phyloP scores from a whole-genome alignment of 2,888 invertebrate species.

The Acrobasis consociella region DNA sequence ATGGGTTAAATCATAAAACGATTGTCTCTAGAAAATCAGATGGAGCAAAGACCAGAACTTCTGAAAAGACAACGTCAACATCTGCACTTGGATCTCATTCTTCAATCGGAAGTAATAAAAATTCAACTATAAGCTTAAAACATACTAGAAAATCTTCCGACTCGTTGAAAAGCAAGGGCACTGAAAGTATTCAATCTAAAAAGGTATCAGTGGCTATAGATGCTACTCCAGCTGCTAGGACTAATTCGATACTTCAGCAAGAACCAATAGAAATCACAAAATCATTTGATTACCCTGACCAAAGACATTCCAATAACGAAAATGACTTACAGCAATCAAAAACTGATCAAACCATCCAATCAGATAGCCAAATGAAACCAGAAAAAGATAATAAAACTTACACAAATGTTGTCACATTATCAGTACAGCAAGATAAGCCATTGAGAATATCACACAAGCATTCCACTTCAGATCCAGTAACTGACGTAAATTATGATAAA shows the following conservation, averaged over 20 bases:
- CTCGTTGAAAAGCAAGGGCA: conserved; percentile 69
- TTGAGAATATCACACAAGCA: conserved; percentile 85
- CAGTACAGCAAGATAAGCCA: conserved; percentile 55
- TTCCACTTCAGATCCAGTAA: conserved; percentile 87
- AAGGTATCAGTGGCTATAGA: conserved; percentile 91
- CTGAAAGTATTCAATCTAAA: conserved; percentile 78
- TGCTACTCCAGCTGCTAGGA: conserved; percentile 89
- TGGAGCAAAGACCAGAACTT: conserved; percentile 57
- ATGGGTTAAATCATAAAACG: conserved; percentile 44
- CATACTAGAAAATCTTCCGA: conserved; percentile 68
- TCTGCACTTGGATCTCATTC: conserved; percentile 75
- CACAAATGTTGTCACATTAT: conserved; percentile 67
- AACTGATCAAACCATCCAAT: conserved; percentile 66
- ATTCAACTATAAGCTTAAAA: conserved; percentile 51
- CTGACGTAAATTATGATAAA: conserved; percentile 79
- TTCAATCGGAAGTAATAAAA: conserved; percentile 65
- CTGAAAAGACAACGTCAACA: conserved; percentile 74
- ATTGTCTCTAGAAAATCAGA: conserved; percentile 49
- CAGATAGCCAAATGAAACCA: conserved; percentile 31
- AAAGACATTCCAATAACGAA: conserved; percentile 58
- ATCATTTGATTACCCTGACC: conserved; percentile 76
- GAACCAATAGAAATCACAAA: conserved; percentile 89
- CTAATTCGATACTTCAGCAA: conserved; percentile 88
- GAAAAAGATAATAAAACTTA: conserved; percentile 51
- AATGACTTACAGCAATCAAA: conserved; percentile 66